A percentile compares a stretch with the other conserved stretches of the same genome.
phyloP scores from a whole-genome alignment of 1,140 invertebrate species.

The Teleogryllus occipitalis region DNA sequence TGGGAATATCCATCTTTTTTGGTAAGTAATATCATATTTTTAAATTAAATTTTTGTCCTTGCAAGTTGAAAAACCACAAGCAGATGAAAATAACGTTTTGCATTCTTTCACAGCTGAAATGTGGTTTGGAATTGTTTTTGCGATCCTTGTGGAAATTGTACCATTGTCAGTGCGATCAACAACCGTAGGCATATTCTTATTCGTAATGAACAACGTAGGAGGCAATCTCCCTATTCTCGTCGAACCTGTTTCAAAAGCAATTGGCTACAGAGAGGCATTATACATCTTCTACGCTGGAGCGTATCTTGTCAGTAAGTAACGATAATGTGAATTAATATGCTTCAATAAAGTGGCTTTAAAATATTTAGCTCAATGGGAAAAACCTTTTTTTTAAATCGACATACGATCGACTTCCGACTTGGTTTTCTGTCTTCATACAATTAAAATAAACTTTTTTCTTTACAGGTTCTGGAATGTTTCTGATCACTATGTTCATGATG shows the following conservation, averaged over 20 bases:
- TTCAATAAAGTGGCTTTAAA: not conserved
- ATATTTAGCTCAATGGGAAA: too few species aligned
- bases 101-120: constrained; percentile 59
- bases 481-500: constrained; percentile 63
- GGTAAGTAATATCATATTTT: constrained; percentile 44
- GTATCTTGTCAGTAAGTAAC: constrained; percentile 68
- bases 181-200: constrained; percentile 75
- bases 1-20: constrained; percentile 77
- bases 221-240: constrained; percentile 83
- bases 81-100: not conserved
- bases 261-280: constrained; percentile 72
- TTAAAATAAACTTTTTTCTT: not conserved
- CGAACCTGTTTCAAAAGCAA: constrained; percentile 67
- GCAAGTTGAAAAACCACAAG: too few species aligned
- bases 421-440: not conserved
- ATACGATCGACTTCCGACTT: too few species aligned
- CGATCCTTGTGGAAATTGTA: constrained; percentile 79
- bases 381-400: not conserved
- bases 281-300: constrained; percentile 82
- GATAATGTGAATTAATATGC: not conserved
- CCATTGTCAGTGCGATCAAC: constrained; percentile 70
- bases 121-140: constrained; percentile 88
- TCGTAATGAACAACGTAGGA: constrained; percentile 89
- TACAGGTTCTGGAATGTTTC: constrained; percentile 59
- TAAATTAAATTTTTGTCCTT: too few species aligned